Percentiles rank a stretch among this genome's conserved stretches.
Evolutionary conservation across 2,797 vertebrate genomes (phyloP).

Genomic region (Chiloscyllium punctatum): DNA sequence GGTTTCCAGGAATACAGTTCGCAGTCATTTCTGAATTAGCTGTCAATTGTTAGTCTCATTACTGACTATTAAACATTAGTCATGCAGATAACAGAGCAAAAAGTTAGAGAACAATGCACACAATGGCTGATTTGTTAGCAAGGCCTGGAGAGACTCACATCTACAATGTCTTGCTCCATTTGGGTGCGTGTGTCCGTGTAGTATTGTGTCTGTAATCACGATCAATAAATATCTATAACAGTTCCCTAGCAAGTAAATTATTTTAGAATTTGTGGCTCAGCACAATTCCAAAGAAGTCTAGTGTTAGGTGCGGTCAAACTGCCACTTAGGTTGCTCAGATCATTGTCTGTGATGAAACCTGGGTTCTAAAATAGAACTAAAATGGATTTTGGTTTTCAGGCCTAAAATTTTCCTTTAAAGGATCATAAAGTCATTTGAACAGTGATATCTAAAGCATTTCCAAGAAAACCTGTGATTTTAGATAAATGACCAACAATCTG

Average conservation of each 20-base stretch:
- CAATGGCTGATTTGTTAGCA: constrained; percentile 21
- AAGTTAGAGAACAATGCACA: neutral
- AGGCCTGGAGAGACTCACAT: constrained; percentile 18
- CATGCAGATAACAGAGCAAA: constrained; percentile 27
- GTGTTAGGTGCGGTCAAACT: neutral
- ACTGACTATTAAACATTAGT: constrained; percentile 29
- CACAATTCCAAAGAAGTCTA: neutral
- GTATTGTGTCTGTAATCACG: neutral
- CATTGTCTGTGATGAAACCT: neutral
- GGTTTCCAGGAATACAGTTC: neutral
- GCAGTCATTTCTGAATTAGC: constrained; percentile 19
- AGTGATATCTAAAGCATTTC: no score
- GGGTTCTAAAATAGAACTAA: no score
- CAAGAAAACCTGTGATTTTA: no score
- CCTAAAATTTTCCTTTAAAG: no score
- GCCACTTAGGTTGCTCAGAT: neutral
- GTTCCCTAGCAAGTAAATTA: neutral
- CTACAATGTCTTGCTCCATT: neutral
- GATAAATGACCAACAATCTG: no score
- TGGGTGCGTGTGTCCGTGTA: neutral
- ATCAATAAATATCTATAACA: neutral
- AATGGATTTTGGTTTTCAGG: no score
- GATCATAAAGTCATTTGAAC: no score
- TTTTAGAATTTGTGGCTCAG: neutral
- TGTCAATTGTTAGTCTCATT: constrained; percentile 33